Conservation (phyloP, 2,888 invertebrate genomes). For the Mycalesis mineus region DNA sequence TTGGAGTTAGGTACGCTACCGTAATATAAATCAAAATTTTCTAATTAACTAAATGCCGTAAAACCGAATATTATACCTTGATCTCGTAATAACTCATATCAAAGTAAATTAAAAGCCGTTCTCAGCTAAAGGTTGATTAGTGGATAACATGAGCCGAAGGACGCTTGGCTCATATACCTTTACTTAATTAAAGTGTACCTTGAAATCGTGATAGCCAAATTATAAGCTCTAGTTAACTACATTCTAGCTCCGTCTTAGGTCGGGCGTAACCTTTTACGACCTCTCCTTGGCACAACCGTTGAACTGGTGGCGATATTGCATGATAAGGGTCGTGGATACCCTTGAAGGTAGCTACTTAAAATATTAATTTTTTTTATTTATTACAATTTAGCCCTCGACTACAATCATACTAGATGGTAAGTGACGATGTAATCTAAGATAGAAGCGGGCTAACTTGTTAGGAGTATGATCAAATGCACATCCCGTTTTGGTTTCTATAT, state of each 20-base stretch:
- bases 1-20: no score
- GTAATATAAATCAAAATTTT: background rate
- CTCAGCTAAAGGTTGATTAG: constrained; percentile 20
- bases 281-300: background rate
- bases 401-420: no score
- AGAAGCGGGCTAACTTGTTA: no score
- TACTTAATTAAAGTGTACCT: constrained; percentile 20
- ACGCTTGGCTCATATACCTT: constrained; percentile 10
- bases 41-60: background rate
- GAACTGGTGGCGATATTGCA: background rate
- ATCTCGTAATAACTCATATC: background rate
- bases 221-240: constrained; percentile 13
- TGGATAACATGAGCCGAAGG: constrained; percentile 17
- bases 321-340: background rate
- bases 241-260: background rate
- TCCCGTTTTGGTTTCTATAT: no score
- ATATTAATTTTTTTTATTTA: no score
- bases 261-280: constrained; percentile 2
- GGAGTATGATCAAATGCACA: no score
- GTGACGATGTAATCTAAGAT: no score
- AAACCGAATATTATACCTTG: background rate
- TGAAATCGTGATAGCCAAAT: background rate
- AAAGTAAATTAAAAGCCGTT: constrained; percentile 8
- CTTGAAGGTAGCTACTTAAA: background rate
- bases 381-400: no score